These are phyloP conservation scores for Galerucella nymphaeae DNA, from an alignment of 2,888 invertebrate species.

Conservation along the genomic window DNA sequence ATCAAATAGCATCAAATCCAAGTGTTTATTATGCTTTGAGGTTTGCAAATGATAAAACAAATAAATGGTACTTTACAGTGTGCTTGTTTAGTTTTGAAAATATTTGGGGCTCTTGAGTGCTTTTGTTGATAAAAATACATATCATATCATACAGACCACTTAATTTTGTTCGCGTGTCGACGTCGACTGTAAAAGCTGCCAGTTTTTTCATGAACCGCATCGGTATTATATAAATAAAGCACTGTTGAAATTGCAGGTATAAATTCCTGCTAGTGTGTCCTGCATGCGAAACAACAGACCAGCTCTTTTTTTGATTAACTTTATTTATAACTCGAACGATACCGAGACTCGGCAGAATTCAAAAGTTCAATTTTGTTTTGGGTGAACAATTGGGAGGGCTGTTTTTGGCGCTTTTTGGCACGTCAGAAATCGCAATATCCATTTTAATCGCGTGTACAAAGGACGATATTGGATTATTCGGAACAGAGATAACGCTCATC, in stretches of 20 bases:
- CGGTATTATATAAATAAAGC: slow-evolving; percentile 38
- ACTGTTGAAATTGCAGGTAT: slow-evolving; percentile 39
- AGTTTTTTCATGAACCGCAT: slow-evolving; percentile 22
- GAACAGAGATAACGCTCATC: slow-evolving; percentile 32
- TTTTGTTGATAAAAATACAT: too few species aligned
- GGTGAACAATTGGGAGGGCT: slow-evolving; percentile 31
- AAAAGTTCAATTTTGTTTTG: slow-evolving; percentile 40
- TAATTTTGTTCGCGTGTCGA: slow-evolving; percentile 35
- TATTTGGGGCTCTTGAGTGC: background rate
- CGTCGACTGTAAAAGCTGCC: slow-evolving; percentile 20
- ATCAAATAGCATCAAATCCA: too few species aligned
- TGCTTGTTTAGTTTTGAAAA: background rate
- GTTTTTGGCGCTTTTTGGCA: slow-evolving; percentile 24
- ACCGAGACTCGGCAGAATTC: slow-evolving; percentile 26
- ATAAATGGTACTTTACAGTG: too few species aligned
- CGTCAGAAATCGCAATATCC: slow-evolving; percentile 32
- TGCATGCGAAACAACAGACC: slow-evolving; percentile 39
- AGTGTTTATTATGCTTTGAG: too few species aligned
- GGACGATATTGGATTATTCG: slow-evolving; percentile 32
- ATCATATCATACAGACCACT: background rate
- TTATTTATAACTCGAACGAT: slow-evolving; percentile 37
- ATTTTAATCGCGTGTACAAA: slow-evolving; percentile 34
- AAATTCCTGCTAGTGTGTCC: slow-evolving; percentile 39
- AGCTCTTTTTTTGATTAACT: slow-evolving; percentile 32
- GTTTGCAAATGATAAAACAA: too few species aligned